Evolutionary conservation across 1,140 invertebrate species (phyloP).

Genomic region (Hypothenemus hampei): DNA sequence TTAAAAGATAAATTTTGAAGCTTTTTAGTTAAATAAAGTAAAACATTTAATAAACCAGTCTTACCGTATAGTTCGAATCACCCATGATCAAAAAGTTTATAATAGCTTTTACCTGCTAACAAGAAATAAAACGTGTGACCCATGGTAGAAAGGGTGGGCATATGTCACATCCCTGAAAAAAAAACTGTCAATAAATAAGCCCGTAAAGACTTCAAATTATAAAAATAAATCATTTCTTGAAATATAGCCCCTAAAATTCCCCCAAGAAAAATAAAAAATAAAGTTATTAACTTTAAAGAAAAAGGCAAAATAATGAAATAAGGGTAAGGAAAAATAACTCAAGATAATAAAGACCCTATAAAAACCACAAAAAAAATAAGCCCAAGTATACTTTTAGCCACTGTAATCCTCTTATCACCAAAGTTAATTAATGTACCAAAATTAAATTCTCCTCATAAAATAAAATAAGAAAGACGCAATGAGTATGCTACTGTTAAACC

Average conservation of each 20-base stretch:
- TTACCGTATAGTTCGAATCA: conserved; percentile 32
- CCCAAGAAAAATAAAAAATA: not conserved
- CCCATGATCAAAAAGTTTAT: conserved; percentile 31
- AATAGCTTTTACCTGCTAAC: conserved; percentile 15
- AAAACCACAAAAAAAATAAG: conserved; percentile 51
- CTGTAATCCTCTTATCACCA: conserved; percentile 45
- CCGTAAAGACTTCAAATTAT: conserved; percentile 44
- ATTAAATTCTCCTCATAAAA: conserved; percentile 47
- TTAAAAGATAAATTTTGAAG: conserved; percentile 42
- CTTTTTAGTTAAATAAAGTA: not conserved
- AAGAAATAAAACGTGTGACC: conserved; percentile 20
- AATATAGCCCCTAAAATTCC: not conserved
- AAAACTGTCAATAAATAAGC: conserved; percentile 41
- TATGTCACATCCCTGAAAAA: conserved; percentile 33
- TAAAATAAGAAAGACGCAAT: conserved; percentile 53
- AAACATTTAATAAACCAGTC: not conserved
- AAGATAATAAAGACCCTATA: conserved; percentile 45
- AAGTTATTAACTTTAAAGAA: conserved; percentile 40
- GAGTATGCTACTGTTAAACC: conserved; percentile 53
- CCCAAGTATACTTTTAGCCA: conserved; percentile 48
- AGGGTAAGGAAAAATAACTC: conserved; percentile 47
- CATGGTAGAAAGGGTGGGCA: conserved; percentile 34
- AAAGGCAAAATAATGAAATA: conserved; percentile 50
- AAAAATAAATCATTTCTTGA: not conserved
- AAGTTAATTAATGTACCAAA: conserved; percentile 45